Evolutionary conservation across 2,888 invertebrate genomes (phyloP).

Genomic region (Himalopsyche japonica): DNA sequence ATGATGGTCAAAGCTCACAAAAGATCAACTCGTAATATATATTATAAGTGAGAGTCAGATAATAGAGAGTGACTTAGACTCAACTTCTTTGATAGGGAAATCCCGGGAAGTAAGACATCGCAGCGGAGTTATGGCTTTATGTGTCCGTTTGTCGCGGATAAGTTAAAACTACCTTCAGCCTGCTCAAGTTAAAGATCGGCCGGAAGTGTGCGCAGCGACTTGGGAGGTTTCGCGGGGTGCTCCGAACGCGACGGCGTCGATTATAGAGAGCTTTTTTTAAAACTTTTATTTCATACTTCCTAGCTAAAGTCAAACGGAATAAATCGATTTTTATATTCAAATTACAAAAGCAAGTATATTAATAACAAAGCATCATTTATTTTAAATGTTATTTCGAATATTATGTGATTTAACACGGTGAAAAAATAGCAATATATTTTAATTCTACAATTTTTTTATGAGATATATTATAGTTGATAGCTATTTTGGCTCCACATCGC

Average conservation of each 20-base stretch:
- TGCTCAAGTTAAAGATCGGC: not conserved
- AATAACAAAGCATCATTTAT: too few relatives aligned
- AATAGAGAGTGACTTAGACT: not conserved
- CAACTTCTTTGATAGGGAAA: not conserved
- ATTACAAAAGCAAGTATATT: too few relatives aligned
- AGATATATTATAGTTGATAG: too few relatives aligned
- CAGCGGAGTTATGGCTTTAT: slow-evolving; percentile 26
- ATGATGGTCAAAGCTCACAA: not conserved
- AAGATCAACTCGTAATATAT: not conserved
- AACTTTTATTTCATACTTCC: too few relatives aligned
- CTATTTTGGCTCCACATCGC: too few relatives aligned
- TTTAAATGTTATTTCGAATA: too few relatives aligned
- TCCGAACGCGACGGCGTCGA: not conserved
- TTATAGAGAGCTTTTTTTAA: not conserved
- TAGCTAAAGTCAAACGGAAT: too few relatives aligned
- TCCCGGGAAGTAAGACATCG: not conserved
- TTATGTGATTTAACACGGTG: too few relatives aligned
- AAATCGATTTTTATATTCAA: too few relatives aligned
- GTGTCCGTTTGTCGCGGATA: slow-evolving; percentile 19
- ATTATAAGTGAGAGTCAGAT: not conserved
- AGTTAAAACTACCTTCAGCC: not conserved
- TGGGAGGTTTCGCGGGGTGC: not conserved
- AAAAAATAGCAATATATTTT: too few relatives aligned
- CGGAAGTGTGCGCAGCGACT: not conserved
- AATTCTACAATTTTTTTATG: too few relatives aligned